A percentile compares a stretch with the other conserved stretches of the same genome.
phyloP scores from a whole-genome alignment of 1,140 invertebrate species.

The Pseudobourletiella spinata region DNA sequence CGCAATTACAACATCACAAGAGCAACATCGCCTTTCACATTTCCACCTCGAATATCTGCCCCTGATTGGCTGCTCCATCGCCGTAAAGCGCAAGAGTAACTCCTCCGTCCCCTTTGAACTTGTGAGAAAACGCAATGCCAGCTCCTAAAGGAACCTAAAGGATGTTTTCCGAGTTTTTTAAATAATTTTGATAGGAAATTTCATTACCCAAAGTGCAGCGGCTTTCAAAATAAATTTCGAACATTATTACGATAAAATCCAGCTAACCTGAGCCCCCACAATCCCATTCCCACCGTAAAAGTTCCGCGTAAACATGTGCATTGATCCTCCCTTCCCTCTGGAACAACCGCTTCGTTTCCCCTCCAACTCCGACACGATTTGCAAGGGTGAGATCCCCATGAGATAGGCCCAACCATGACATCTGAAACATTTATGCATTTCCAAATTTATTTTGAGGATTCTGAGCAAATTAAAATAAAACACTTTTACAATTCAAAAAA shows the following conservation, averaged over 20 bases:
- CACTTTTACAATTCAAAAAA: constrained; percentile 44
- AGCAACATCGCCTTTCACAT: no score
- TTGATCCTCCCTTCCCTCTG: constrained; percentile 88
- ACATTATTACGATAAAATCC: no score
- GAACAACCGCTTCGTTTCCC: constrained; percentile 78
- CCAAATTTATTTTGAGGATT: no score
- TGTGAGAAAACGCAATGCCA: constrained; percentile 82
- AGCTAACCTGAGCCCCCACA: constrained; percentile 85
- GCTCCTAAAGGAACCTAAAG: constrained; percentile 78
- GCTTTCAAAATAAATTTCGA: no score
- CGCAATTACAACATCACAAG: no score
- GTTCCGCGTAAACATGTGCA: constrained; percentile 82
- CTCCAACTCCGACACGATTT: constrained; percentile 81
- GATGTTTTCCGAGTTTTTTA: no score
- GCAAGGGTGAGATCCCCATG: constrained; percentile 67
- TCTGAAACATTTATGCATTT: no score
- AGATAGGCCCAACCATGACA: constrained; percentile 93
- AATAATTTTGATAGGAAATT: no score
- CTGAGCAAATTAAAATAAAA: no score
- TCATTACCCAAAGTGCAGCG: no score
- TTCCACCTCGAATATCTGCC: constrained; percentile 65
- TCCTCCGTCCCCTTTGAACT: constrained; percentile 71
- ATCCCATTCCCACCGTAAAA: constrained; percentile 99
- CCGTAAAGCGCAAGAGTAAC: constrained; percentile 85
- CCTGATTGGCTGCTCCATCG: constrained; percentile 96